A percentile compares a stretch with the other conserved stretches of the same genome.
Evolutionary conservation across 1,140 invertebrate species (phyloP).

Genomic region (Drosophila serrata): DNA sequence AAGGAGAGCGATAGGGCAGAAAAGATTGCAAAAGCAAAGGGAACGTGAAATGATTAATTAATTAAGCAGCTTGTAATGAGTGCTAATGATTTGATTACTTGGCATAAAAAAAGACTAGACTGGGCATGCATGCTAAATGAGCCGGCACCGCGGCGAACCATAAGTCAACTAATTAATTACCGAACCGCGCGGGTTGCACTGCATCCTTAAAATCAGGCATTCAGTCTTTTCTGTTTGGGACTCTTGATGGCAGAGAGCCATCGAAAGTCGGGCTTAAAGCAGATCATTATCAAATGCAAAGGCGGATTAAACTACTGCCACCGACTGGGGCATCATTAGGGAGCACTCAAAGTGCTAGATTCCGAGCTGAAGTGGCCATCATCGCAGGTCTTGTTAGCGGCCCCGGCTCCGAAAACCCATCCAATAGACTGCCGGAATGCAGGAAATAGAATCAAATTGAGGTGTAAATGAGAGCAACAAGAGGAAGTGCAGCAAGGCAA

Average conservation of each 20-base stretch:
- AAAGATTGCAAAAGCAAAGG: conserved; percentile 14
- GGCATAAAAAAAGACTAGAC: conserved; percentile 42
- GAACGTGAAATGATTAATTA: conserved; percentile 68
- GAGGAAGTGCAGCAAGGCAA: conserved; percentile 33
- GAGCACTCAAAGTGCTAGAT: conserved; percentile 48
- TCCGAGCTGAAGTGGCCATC: conserved; percentile 60
- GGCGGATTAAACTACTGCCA: conserved; percentile 39
- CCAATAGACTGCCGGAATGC: conserved; percentile 33
- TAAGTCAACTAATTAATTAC: conserved; percentile 58
- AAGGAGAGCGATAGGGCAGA: conserved; percentile 1
- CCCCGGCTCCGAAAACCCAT: conserved; percentile 17
- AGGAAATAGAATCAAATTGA: conserved; percentile 82
- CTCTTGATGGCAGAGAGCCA: conserved; percentile 2
- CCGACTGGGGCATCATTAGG: conserved; percentile 59
- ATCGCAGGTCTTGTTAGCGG: conserved; percentile 30
- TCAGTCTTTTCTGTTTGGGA: conserved; percentile 11
- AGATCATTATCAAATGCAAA: conserved; percentile 70
- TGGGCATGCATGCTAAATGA: conserved; percentile 41
- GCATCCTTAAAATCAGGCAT: background rate
- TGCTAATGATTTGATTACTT: conserved; percentile 77
- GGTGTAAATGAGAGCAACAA: conserved; percentile 80
- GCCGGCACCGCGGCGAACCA: conserved; percentile 2
- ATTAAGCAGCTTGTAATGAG: conserved; percentile 75
- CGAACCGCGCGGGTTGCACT: background rate
- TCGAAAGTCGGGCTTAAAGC: conserved; percentile 31